Evolutionary conservation across 30 jellyfish, hydroid and myxozoan genomes (phyloP), one percentile per base, ranked within the genome.

Genomic region (Aurelia coerulea): DNA sequence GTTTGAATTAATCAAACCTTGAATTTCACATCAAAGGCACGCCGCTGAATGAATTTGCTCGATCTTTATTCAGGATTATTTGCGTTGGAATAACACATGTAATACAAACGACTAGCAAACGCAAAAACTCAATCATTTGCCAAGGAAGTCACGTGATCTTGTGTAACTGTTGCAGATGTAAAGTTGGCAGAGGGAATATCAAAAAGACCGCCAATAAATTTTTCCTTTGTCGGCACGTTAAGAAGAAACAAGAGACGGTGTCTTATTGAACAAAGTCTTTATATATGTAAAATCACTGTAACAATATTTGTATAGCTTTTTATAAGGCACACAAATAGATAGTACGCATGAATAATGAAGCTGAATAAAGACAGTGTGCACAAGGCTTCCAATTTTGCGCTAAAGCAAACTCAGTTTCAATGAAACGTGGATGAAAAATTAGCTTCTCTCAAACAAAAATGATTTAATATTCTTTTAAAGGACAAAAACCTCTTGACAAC

Each of bases 151-250:
- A 83, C 92, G 92, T 83, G 92, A 83, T 66, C 56, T 58, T 83
- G 92, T 83, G 56, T 83, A 83, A 83, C 86, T 83, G 86, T 83
- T 83, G 92, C 92, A 83, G 92, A 83, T 83, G 92, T 83, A 71
- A 56, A 83, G 39, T 81, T 81, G 79, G 68, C 72, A 41, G 90
- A 53, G 68, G 62, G 63, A 73, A 83, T 78, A 34, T 70, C 68
- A 83, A 83, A 83, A 80, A 70, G 34, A 54, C 92, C 92, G 92
- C 74, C 74, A 10, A 32, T 64, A 62, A 72, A 83, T 68, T 70
- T 59, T 70, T 83, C 80, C 92, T 83, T 83, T 83, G 92, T 71
- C 92, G 92, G 92, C 86, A 59, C 37, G 74, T 83, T 83, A 69
- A 46, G 86, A 50, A 46, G 92, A 60, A 83, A 70, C 82, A 31